phyloP scores from a whole-genome alignment of 1,140 invertebrate species.

The Drosophila repleta region DNA sequence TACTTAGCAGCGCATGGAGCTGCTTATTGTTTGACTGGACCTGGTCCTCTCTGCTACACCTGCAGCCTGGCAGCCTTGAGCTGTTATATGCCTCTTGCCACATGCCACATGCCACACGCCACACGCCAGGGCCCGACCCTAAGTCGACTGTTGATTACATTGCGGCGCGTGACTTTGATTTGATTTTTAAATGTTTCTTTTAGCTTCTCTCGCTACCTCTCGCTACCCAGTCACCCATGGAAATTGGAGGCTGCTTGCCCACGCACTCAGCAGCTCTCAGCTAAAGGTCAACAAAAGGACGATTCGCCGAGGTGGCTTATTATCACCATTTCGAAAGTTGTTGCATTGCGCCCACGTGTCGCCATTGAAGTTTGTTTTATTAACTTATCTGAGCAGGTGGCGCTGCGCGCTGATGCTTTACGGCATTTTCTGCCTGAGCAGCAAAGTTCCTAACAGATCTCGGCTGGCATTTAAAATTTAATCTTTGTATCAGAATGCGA shows the following conservation, averaged over 20 bases:
- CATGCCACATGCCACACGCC: constrained; percentile 1
- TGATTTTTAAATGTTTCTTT: constrained; percentile 80
- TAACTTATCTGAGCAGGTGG: constrained; percentile 48
- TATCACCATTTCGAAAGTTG: constrained; percentile 41
- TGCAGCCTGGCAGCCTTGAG: constrained; percentile 9
- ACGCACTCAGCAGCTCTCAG: constrained; percentile 29
- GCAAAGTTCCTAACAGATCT: neutral
- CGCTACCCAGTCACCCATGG: neutral
- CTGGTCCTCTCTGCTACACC: constrained; percentile 41
- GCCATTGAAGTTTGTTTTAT: constrained; percentile 72
- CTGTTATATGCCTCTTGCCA: constrained; percentile 13
- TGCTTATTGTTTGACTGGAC: constrained; percentile 64
- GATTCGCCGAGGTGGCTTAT: constrained; percentile 54
- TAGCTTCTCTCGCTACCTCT: neutral
- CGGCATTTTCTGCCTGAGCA: constrained; percentile 16
- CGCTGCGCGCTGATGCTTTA: constrained; percentile 4
- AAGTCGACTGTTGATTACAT: constrained; percentile 67
- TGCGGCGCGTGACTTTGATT: constrained; percentile 81
- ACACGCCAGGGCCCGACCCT: neutral
- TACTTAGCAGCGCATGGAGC: constrained; percentile 73
- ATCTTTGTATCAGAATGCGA: too few species aligned
- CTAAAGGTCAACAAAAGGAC: constrained; percentile 81
- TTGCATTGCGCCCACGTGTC: constrained; percentile 72
- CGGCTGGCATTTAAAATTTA: neutral
- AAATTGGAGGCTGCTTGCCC: constrained; percentile 25